Evolutionary conservation across 2,888 invertebrate genomes (phyloP).

Genomic region (Chalcis sispes): DNA sequence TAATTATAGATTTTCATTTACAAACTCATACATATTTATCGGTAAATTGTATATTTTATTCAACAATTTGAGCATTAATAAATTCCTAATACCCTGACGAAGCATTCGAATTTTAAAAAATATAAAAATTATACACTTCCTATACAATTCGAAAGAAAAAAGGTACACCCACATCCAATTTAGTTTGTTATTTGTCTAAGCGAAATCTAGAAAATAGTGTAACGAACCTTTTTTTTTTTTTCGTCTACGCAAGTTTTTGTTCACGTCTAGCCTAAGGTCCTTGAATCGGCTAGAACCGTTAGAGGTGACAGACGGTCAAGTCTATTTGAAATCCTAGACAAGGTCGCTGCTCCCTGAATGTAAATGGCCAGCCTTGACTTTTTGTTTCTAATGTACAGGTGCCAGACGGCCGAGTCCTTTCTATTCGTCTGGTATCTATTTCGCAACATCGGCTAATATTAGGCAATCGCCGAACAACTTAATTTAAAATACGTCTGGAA

Average conservation of each 20-base stretch:
- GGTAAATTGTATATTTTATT: too few relatives aligned
- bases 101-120: too few relatives aligned
- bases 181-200: too few relatives aligned
- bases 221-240: neutral
- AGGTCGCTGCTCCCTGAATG: slow-evolving; percentile 41
- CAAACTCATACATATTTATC: too few relatives aligned
- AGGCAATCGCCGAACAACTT: neutral
- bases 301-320: slow-evolving; percentile 73
- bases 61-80: too few relatives aligned
- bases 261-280: slow-evolving; percentile 33
- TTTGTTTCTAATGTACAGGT: slow-evolving; percentile 66
- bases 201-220: too few relatives aligned
- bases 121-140: too few relatives aligned
- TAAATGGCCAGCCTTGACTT: slow-evolving; percentile 65
- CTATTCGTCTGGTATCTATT: slow-evolving; percentile 17
- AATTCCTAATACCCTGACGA: too few relatives aligned
- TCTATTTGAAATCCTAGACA: slow-evolving; percentile 56
- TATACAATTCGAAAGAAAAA: too few relatives aligned
- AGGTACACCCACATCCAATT: too few relatives aligned
- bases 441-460: slow-evolving; percentile 1
- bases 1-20: too few relatives aligned
- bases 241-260: neutral
- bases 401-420: slow-evolving; percentile 60
- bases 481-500: slow-evolving; percentile 41
- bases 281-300: slow-evolving; percentile 64